Percentiles rank a stretch among this genome's conserved stretches.
phyloP scores from a whole-genome alignment of 2,113 vertebrate genomes.

The Cyphomyrus plagiostoma region DNA sequence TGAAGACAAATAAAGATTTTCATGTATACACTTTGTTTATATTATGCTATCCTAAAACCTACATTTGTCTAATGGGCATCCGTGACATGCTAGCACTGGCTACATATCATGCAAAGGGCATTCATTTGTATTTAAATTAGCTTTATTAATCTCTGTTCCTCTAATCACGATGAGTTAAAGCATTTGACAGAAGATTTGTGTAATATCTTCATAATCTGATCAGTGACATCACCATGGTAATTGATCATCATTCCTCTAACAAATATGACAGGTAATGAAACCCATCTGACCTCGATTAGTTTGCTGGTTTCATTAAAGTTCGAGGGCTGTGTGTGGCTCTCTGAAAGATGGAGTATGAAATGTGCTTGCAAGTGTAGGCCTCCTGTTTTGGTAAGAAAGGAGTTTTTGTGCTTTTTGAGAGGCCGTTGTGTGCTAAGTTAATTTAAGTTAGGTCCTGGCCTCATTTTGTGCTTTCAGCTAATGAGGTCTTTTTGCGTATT shows the following conservation, averaged over 20 bases:
- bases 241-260: not conserved
- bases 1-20: not conserved
- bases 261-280: not conserved
- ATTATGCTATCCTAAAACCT: not conserved
- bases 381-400: not conserved
- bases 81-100: not conserved
- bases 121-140: not conserved
- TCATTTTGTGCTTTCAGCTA: not conserved
- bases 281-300: not conserved
- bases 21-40: not conserved
- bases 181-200: not conserved
- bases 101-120: not conserved
- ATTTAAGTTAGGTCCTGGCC: not conserved
- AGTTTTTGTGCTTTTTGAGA: not conserved
- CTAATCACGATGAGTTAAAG: not conserved
- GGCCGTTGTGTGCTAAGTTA: not conserved
- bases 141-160: not conserved
- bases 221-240: not conserved
- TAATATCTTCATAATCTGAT: not conserved
- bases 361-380: not conserved
- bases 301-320: not conserved
- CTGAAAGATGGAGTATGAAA: not conserved
- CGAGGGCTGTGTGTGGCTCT: not conserved
- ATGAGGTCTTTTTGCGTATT: not conserved
- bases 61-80: not conserved